Evolutionary conservation across 2,113 vertebrate genomes (phyloP), one percentile per base, ranked within the genome.

Genomic region (Struthio camelus): DNA sequence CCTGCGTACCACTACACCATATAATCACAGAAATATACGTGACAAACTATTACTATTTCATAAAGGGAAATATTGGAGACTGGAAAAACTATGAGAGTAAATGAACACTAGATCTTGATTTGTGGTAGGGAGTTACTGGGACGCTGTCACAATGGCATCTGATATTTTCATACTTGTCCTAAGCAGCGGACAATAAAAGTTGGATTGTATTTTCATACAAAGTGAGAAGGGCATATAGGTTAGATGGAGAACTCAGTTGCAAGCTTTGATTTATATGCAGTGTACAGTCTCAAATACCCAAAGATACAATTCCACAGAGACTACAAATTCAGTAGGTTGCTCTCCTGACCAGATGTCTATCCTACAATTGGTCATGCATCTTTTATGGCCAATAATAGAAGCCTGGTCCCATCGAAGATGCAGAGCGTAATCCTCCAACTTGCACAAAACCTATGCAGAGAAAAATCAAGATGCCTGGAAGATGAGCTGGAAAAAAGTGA

Each of bases 181-280:
- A 80, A 86, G 42, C 6, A 34, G 22, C 30, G 6, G 6, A 32
- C 82, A 71, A 13, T 51, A 93, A 92, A 85, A 82, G 78, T 24
- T 67, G 79, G 46, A 96, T 82, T 92, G 48, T 87, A 34, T n/a
- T 92, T 93, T 94, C 85, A 56, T 28, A 64, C 11, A n/a, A 32
- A 93, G 11, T 20, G 34, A 53, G 15, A 89, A 88, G 46, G 9
- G 20, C 9, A 51, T 18, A 28, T 4, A 36, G 28, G 48, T 93
- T 34, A 89, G 53, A 66, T 42, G 12, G 17, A 89, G 25, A 91
- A 56, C 23, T 71, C 59, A 90, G 25, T n/a, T 46, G 20, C 28
- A 72, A 87, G 28, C 50, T 25, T 88, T 90, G 62, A 83, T 75
- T 92, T 87, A 76, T 67, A 12, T 6, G n/a, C 7, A 54, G 16